These are phyloP conservation scores for Poecilia velifera DNA, from an alignment of 2,797 vertebrate genomes.

Conservation along the genomic window DNA sequence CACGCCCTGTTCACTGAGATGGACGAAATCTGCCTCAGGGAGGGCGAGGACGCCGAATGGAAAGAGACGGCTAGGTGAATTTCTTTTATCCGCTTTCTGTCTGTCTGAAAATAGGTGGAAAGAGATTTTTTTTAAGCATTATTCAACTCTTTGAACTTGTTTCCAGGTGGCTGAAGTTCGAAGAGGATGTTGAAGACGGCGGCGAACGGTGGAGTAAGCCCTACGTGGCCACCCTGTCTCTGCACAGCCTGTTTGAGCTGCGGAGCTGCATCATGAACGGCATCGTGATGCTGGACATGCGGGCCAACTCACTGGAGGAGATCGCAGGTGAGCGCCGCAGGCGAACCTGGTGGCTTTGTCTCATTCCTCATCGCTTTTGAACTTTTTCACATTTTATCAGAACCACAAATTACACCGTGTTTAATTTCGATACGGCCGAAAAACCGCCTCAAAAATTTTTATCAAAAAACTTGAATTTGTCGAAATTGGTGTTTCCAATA, in stretches of 20 bases:
- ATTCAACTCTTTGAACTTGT: not conserved
- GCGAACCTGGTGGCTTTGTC: not conserved
- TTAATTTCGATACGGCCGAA: not conserved
- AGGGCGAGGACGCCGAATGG: conserved; percentile 97
- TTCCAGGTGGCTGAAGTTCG: conserved; percentile 96
- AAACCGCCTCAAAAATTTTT: no score
- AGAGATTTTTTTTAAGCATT: not conserved
- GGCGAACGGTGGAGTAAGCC: conserved; percentile 99
- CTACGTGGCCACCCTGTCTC: conserved; percentile 94
- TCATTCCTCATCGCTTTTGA: not conserved
- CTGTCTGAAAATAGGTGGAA: not conserved
- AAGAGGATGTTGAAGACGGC: conserved; percentile 98
- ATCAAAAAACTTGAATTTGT: no score
- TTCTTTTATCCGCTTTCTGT: conserved; percentile 7
- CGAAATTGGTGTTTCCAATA: no score
- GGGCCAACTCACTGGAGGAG: conserved; percentile 95
- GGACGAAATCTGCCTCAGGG: conserved; percentile 96
- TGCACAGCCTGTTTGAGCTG: conserved; percentile 97
- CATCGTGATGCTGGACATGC: conserved; percentile 97
- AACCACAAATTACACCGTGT: not conserved
- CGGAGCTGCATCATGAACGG: conserved; percentile 98
- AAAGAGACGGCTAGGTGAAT: conserved; percentile 94
- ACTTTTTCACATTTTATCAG: not conserved
- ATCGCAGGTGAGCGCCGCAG: conserved; percentile 85
- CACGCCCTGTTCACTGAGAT: conserved; percentile 98